Evolutionary conservation across 2,797 vertebrate species (phyloP), one percentile per base, ranked within the genome.

Genomic region (Oreochromis mossambicus): DNA sequence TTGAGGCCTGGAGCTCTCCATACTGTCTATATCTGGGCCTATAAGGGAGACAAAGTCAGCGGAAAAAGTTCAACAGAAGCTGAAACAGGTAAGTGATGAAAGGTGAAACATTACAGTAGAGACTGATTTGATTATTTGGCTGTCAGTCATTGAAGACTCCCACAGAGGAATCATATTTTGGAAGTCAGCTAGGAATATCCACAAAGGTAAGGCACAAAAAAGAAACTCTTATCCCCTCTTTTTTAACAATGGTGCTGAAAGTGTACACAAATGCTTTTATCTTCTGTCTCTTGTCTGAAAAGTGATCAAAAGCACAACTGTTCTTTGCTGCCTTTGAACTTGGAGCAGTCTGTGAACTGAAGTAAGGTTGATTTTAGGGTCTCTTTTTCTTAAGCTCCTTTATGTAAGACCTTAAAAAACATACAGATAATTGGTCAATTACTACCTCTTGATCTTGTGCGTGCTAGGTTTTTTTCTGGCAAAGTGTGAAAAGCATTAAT

Each of bases 1-100:
- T 90, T 98, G 89, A 96, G 80, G 88, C 97, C 97, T 0, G 97
- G 97, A 19, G 89, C 91, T 70, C 78, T 97, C 78, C 96, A 97
- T 52, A 89, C 91, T 0, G 91, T 98, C 68, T 91, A 95, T 8
- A 87, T 97, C 85, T 97, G 97, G 97, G 96, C 97, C 73, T 93
- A 92, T 85, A 97, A 95, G 84, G 96, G 96, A 73, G 86, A 92
- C 78, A 95, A 80, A 63, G 91, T 92, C 91, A 98, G 97, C 94
- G 92, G 90, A 89, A 97, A 95, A 87, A 93, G 83, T 3, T 84
- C 95, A 76, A 95, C 96, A 7, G 89, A 90, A 73, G 96, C 96
- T n/a, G 91, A 94, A 80, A 98, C 97, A 96, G 97, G 97, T 98
- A 92, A 87, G 84, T 13, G n/a, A 79, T 55, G 14, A 83, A 61